These are phyloP conservation scores for Andrena cerasifolii DNA, from an alignment of 1,140 invertebrate genomes.

Conservation along the genomic window DNA sequence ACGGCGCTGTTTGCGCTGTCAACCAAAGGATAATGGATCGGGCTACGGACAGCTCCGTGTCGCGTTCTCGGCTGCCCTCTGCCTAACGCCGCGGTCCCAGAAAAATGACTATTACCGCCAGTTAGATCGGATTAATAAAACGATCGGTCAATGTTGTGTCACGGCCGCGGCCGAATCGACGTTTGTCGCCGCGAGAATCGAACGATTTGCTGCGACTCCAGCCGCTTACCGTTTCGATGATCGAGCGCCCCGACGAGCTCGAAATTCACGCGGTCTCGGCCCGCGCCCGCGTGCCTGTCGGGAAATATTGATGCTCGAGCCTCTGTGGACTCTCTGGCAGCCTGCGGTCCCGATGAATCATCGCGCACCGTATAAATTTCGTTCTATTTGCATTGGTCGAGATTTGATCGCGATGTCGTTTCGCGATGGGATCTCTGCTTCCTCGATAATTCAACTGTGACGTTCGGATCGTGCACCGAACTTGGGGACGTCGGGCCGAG, in stretches of 20 bases:
- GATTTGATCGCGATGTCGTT: too few species aligned
- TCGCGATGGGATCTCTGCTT: too few species aligned
- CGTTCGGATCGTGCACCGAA: too few species aligned
- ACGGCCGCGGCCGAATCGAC: slow-evolving; percentile 29
- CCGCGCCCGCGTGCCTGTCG: too few species aligned
- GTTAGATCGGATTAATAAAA: slow-evolving; percentile 74
- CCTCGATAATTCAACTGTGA: too few species aligned
- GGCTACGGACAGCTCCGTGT: slow-evolving; percentile 52
- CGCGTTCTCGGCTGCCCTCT: not conserved
- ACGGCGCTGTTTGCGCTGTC: slow-evolving; percentile 73
- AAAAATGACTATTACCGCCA: slow-evolving; percentile 63
- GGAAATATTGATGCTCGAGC: too few species aligned
- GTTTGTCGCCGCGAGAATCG: slow-evolving; percentile 42
- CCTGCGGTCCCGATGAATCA: too few species aligned
- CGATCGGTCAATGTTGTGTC: slow-evolving; percentile 73
- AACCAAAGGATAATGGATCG: slow-evolving; percentile 74
- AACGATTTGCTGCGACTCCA: slow-evolving; percentile 41
- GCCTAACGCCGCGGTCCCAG: slow-evolving; percentile 13
- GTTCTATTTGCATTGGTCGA: too few species aligned
- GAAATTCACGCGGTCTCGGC: not conserved
- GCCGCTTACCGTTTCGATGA: slow-evolving; percentile 31
- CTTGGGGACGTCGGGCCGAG: too few species aligned
- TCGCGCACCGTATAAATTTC: too few species aligned
- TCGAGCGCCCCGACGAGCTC: slow-evolving; percentile 25
- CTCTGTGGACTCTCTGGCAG: too few species aligned